Base-by-base conservation (phyloP, 2,797 vertebrate genomes). In the Semaprochilodus insignis region DNA sequence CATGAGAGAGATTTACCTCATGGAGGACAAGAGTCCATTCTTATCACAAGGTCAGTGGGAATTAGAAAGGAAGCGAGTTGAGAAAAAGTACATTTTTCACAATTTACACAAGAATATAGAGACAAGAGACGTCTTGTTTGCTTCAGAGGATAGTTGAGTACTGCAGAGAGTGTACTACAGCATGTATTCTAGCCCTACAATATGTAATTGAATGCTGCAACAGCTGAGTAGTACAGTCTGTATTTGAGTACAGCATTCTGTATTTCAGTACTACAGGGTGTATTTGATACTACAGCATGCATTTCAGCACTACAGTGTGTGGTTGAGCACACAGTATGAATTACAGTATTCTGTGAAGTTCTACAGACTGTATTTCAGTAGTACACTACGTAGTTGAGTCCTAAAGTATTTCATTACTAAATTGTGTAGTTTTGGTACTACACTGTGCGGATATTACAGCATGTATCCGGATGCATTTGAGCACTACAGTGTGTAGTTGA, bases 1-100 rank as follows among this genome's bases (percentile, higher is more conserved):
- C 51, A 74, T 74, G 71, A 31, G 52, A 55, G 71, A 74, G 71
- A 74, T 74, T 74, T 74, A 52, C 36, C 73, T 74, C 51, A 74
- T 59, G 52, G 52, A 74, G 72, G 27, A 36, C 21, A 60, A 59
- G 54, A 60, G 10, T 36, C 54, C 73, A 74, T 60, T 60, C 72
- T 74, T 59, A 74, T 55, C 52, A 74, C 72, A 74, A 74, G 52
- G 52, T 74, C 72, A 74, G 17, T 57, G 52, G 72, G 54, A 57
- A 57, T 74, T 74, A 74, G 27, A 36, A 55, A 54, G 3, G 31
- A 74, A 74, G 57, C 57, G 17, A 74, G 52, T 13, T 57, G 44
- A 48, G 55, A 80, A 15, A 71, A 71, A 71, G 13, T 25, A 25
- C 11, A 51, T 23, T 52, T 71, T 25, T 51, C 48, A 71, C 1